phyloP scores from a whole-genome alignment of 2,888 invertebrate genomes.

The Timema podura region DNA sequence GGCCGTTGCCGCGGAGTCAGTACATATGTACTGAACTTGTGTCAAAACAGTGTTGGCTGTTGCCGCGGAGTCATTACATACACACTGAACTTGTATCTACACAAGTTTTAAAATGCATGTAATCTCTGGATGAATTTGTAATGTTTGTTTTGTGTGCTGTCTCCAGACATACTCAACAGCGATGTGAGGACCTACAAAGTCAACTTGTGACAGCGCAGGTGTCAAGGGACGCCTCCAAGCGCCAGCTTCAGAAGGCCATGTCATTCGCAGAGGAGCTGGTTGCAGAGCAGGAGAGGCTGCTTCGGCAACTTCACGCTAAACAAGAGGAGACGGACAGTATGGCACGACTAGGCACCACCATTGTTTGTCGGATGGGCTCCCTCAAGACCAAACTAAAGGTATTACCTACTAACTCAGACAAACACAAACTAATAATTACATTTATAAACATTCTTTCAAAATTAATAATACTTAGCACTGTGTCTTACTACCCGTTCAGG shows the following conservation, averaged over 20 bases:
- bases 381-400: conserved; percentile 51
- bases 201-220: conserved; percentile 47
- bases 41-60: no score
- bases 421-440: no score
- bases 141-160: background rate
- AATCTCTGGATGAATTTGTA: no score
- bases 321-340: conserved; percentile 43
- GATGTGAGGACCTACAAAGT: conserved; percentile 48
- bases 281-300: conserved; percentile 50
- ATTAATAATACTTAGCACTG: no score
- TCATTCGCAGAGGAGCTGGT: conserved; percentile 52
- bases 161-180: conserved; percentile 46
- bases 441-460: no score
- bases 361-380: conserved; percentile 48
- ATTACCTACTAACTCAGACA: no score
- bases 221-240: conserved; percentile 50
- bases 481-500: no score
- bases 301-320: conserved; percentile 40
- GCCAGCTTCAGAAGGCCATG: conserved; percentile 52
- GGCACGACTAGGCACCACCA: conserved; percentile 48
- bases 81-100: no score
- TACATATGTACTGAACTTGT: no score
- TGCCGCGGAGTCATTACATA: no score
- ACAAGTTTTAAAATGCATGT: no score
- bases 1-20: no score